Evolutionary conservation across 2,113 vertebrate genomes (phyloP), one percentile per base, ranked within the genome.

Genomic region (Oncorhynchus masou): DNA sequence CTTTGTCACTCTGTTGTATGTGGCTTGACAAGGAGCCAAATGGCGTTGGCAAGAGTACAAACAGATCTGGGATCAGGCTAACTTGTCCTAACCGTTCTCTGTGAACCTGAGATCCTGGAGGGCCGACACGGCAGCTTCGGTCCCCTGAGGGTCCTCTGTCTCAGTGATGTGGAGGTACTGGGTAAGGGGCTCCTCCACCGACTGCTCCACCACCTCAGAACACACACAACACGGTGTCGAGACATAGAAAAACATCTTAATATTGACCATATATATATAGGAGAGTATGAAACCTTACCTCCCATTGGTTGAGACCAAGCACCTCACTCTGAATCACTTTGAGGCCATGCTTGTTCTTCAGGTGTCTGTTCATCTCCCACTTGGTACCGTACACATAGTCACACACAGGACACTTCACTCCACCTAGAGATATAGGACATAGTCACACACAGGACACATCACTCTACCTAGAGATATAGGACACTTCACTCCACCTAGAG

Each of bases 361-460:
- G 85, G 88, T 99, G 98, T 74, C 97, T 92, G 86, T 97, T 99
- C 92, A 98, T 94, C 84, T 99, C 98, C 97, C 97, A 99, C 66
- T 98, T 99, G 71, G 97, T 99, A 67, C 97, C 94, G 0, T 98
- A 99, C 0, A 97, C 96, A 79, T 96, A 98, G 79, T 95, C 96
- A 92, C 98, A 99, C 51, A 97, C 94, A 0, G 97, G 97, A 84
- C 98, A 99, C 80, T 98, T 98, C 74, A 97, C 91, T 2, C 94
- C 95, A 31, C 95, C 95, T 97, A 77, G 0, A 82, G 57, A 45
- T 65, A 87, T 74, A 75, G 27, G 64, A 16, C 22, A n/a, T n/a
- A 31, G 79, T 95, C 96, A 92, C 98, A 39, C 7, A 39, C 34
- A 7, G 34, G 34, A 97, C 96, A 79, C 96, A 5, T 31, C 29